Conservation (phyloP, 1,140 invertebrate genomes). For the Atta texana region DNA sequence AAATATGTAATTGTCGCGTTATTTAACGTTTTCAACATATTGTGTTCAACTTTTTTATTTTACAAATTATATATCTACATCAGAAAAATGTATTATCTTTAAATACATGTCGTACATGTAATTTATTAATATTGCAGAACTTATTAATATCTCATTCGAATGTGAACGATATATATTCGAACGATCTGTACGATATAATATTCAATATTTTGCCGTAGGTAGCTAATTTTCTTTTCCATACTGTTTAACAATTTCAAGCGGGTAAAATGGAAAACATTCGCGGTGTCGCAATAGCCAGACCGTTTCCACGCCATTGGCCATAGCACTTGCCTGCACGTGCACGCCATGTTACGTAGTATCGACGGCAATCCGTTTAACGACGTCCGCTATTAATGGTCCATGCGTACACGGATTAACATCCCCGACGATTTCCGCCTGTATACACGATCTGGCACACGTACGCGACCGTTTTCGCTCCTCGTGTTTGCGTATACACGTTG, state of each 20-base stretch:
- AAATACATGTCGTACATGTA: not conserved
- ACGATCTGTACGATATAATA: not conserved
- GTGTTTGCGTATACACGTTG: conserved; percentile 17
- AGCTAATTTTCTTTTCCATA: conserved; percentile 24
- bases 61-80: not conserved
- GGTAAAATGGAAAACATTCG: conserved; percentile 32
- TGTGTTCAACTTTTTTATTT: not conserved
- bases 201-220: conserved; percentile 12
- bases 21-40: not conserved
- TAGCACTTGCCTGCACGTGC: conserved; percentile 60
- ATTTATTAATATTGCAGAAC: not conserved
- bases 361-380: conserved; percentile 74
- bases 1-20: not conserved
- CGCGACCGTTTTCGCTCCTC: conserved; percentile 27
- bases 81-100: conserved; percentile 22
- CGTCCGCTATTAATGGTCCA: conserved; percentile 72
- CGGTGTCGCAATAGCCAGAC: conserved; percentile 24
- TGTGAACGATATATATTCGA: not conserved
- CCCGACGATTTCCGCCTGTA: conserved; percentile 29
- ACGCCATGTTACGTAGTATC: conserved; percentile 59
- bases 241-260: conserved; percentile 26
- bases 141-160: not conserved
- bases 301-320: conserved; percentile 69
- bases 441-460: conserved; percentile 7
- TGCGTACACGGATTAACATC: conserved; percentile 73